Base-by-base conservation (phyloP, 2,113 vertebrate species). In the Hepsetus odoe region DNA sequence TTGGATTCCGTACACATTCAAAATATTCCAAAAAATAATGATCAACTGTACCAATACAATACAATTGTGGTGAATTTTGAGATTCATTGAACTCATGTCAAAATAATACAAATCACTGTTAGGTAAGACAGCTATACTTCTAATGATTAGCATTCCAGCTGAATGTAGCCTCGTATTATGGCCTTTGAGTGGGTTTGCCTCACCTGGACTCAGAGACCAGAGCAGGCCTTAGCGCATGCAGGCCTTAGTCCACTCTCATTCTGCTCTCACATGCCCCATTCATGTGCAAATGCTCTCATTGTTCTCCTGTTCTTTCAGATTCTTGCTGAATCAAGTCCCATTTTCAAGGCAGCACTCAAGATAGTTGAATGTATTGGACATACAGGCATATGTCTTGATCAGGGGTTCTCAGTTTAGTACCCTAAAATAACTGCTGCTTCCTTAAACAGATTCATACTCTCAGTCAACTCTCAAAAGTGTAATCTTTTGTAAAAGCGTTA, bases 251-350 rank as follows among this genome's bases (percentile, higher is more conserved):
- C 87, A 90, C 86, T 84, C 88, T 88, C 89, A 84, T 86, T 58
- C 61, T n/a, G 86, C 86, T 90, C 91, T 92, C 89, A 91, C 80
- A 87, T 86, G 90, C 88, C 40, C 85, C 88, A 92, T 92, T 93
- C 91, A 92, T 93, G 91, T 92, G 91, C 90, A 91, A 92, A 92
- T 92, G 82, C 66, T 65, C 66, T 86, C 49, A 88, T 91, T 92
- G 89, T 91, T 87, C 88, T 80, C 35, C 42, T 38, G 59, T 65
- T 80, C 87, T 85, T 87, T 87, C 82, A 89, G 86, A 91, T 90
- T 90, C 88, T 89, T 89, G 84, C 85, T 88, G 85, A 89, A 91
- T 89, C 84, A 82, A 89, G 86, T 85, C 85, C 90, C 88, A 90
- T 91, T 87, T 83, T 88, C 88, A 87, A 70, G 74, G 83, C 74